Percentiles rank a stretch among this genome's conserved stretches.
These are phyloP conservation scores for Terrapene triunguis DNA, from an alignment of 2,113 vertebrate genomes.

Conservation along the genomic window DNA sequence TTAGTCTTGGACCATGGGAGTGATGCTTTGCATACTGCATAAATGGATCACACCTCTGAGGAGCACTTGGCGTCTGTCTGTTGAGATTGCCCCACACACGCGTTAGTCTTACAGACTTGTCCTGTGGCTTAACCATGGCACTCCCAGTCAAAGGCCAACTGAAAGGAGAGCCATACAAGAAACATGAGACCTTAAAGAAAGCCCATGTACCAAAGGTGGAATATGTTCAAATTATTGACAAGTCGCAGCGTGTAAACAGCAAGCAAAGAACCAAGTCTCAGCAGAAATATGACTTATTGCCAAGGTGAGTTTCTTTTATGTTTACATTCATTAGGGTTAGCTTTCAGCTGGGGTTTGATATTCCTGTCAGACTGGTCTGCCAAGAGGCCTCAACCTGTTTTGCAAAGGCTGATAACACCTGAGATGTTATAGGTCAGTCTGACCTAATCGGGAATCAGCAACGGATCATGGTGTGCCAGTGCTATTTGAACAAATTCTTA, in stretches of 20 bases:
- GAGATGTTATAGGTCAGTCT: rapidly evolving
- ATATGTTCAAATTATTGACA: neutral
- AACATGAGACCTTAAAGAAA: neutral
- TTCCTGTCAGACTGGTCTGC: neutral
- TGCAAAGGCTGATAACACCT: neutral
- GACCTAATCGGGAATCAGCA: neutral
- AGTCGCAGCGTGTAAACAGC: neutral
- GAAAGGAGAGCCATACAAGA: neutral
- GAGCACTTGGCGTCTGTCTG: neutral
- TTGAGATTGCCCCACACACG: neutral
- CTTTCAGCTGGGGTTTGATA: neutral
- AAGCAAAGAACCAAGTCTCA: neutral
- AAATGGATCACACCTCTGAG: neutral
- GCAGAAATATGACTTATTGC: neutral
- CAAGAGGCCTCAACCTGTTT: neutral
- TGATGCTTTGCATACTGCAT: neutral
- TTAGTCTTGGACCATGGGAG: neutral
- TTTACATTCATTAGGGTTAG: neutral
- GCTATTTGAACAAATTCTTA: neutral
- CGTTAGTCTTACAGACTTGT: neutral
- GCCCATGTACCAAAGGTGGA: neutral
- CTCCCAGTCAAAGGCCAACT: neutral
- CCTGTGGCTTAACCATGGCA: neutral
- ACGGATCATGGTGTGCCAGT: neutral
- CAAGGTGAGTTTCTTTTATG: neutral